phyloP scores from a whole-genome alignment of 1,140 invertebrate genomes.

The Dendrolimus punctatus region DNA sequence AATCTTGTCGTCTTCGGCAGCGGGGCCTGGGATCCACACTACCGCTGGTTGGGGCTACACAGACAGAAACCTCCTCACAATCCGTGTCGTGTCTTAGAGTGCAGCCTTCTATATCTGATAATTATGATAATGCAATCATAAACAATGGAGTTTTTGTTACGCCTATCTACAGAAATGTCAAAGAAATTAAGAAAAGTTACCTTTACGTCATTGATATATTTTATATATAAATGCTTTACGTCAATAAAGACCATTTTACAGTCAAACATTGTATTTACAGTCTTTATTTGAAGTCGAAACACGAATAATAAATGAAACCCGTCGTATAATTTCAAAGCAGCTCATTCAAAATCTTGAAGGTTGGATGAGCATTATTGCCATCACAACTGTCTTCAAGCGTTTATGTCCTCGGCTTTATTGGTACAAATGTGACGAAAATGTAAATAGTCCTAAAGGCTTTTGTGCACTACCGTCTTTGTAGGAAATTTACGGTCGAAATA shows the following conservation, averaged over 20 bases:
- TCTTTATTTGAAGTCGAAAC: constrained; percentile 7
- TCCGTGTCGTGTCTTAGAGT: no score
- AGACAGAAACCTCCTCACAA: no score
- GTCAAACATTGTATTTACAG: constrained; percentile 1
- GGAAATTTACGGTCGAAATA: not conserved
- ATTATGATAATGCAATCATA: no score
- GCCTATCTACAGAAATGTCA: not conserved
- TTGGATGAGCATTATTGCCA: constrained; percentile 44
- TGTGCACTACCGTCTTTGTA: constrained; percentile 3
- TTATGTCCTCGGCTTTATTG: constrained; percentile 40
- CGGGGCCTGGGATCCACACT: no score
- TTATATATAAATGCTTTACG: no score
- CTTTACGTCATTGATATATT: not conserved
- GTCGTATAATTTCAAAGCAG: constrained; percentile 18
- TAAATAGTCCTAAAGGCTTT: constrained; percentile 19
- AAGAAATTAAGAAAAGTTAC: no score
- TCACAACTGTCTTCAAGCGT: constrained; percentile 29
- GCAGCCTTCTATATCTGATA: no score
- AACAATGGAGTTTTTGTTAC: no score
- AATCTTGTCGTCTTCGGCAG: no score
- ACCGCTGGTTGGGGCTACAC: no score
- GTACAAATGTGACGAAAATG: constrained; percentile 42
- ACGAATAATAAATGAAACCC: constrained; percentile 13
- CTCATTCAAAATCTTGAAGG: constrained; percentile 28
- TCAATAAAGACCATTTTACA: not conserved